phyloP scores from a whole-genome alignment of 2,888 invertebrate genomes.

The Cheilosia vulpina region DNA sequence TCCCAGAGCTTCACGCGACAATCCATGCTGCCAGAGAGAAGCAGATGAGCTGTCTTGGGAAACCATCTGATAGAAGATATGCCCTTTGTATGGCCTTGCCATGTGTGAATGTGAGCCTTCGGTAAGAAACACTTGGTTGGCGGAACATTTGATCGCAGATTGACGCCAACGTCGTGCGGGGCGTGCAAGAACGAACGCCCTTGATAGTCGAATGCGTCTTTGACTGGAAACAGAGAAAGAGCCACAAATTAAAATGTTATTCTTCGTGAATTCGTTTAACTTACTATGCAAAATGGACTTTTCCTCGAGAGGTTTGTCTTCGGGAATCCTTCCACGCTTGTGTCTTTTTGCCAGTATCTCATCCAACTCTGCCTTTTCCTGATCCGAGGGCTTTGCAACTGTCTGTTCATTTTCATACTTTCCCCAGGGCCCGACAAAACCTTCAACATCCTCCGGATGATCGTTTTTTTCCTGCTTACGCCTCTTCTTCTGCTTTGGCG shows the following conservation, averaged over 20 bases:
- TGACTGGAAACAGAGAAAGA: slow-evolving; percentile 87
- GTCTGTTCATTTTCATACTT: slow-evolving; percentile 95
- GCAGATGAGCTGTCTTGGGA: slow-evolving; percentile 95
- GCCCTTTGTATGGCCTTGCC: slow-evolving; percentile 98
- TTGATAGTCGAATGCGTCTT: slow-evolving; percentile 97
- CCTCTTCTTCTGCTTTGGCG: slow-evolving; percentile 88
- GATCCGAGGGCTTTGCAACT: slow-evolving; percentile 95
- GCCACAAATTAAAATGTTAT: neutral
- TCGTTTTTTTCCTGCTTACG: slow-evolving; percentile 94
- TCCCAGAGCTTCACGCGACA: slow-evolving; percentile 99
- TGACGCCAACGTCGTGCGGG: slow-evolving; percentile 96
- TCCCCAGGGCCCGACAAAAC: slow-evolving; percentile 99
- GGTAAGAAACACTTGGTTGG: slow-evolving; percentile 98
- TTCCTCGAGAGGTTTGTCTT: slow-evolving; percentile 97
- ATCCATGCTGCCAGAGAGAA: slow-evolving; percentile 98
- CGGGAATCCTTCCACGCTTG: slow-evolving; percentile 92
- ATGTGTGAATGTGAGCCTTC: slow-evolving; percentile 97
- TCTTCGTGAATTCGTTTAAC: slow-evolving; percentile 78
- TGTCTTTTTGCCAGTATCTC: slow-evolving; percentile 96
- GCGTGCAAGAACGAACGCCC: slow-evolving; percentile 97
- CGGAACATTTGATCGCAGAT: slow-evolving; percentile 92
- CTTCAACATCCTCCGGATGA: slow-evolving; percentile 95
- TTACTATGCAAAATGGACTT: slow-evolving; percentile 96
- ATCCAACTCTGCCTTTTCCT: slow-evolving; percentile 96
- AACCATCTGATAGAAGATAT: slow-evolving; percentile 98